Base-by-base conservation (phyloP, 2,797 vertebrate species). In the Echiichthys vipera region DNA sequence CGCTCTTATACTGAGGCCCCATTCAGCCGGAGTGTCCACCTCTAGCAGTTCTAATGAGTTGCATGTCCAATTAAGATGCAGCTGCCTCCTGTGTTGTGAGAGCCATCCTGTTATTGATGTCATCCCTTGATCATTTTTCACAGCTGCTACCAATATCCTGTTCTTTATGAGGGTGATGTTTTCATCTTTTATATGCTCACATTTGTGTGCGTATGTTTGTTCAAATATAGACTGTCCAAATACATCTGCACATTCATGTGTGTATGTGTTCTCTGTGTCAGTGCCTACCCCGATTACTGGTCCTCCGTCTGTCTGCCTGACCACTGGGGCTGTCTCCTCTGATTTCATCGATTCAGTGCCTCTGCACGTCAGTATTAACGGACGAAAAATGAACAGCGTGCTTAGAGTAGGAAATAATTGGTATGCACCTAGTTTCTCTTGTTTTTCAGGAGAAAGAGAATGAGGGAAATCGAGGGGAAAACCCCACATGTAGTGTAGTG, bases 121-220 rank as follows among this genome's bases (percentile, higher is more conserved):
- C 87, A 82, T 77, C 87, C 89, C 90, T 94, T 92, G 90, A 92
- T 93, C 84, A 88, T 90, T 90, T 90, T 88, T 88, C 86, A 86
- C 84, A 89, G 85, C 90, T 88, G 85, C 83, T 62, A 90, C 78
- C 87, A 91, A 92, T 92, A 93, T 92, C 90, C 91, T 90, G 88
- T 66, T 90, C 84, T 93, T 93, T 91, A 93, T 90, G 84, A 87
- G 77, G 61, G 58, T 58, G 70, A n/a, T 37, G 81, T 91, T 92
- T 91, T 93, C 85, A 90, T 93, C 90, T 89, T 90, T 84, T 89
- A 75, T 89, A 83, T 58, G 71, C 78, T 80, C 30, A 37, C 78
- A 71, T 84, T 88, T 78, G 76, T 83, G 77, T 85, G 84, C 45
- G 24, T 65, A 63, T 70, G 74, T 74, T 78, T 78, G 87, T 85